Evolutionary conservation across 2,113 vertebrate species (phyloP), one percentile per base, ranked within the genome.

Genomic region (Cervus canadensis): DNA sequence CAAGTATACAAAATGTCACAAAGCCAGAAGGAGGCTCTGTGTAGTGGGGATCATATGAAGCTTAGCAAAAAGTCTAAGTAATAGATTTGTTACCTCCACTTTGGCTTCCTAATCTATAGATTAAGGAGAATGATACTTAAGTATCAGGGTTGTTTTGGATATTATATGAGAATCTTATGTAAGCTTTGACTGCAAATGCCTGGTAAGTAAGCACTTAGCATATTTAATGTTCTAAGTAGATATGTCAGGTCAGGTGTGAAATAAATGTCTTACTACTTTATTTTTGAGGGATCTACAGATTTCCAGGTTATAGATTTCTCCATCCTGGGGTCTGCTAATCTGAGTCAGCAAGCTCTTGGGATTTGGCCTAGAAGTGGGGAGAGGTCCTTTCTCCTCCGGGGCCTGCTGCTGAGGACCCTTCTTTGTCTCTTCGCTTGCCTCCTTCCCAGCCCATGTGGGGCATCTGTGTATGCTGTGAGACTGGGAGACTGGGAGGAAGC

Each of bases 91-190:
- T 85, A 59, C 15, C 9, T 89, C 67, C 17, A 89, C 7, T 89
- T 94, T 78, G 74, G n/a, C 45, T 93, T 96, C 15, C 3, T 84
- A 82, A 48, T 96, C 52, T 94, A 45, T 28, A 90, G 78, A 97
- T 87, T 76, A 40, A 83, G 9, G 21, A 91, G 19, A 76, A 17
- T 82, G 50, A 54, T 56, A 89, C 21, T 12, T 89, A 50, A 36
- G 19, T 91, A 13, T 56, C 7, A 92, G 45, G 19, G 3, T 82
- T 57, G 43, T 95, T 95, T 96, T 88, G 26, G 62, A 26, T 88
- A 74, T 89, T 92, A 54, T 25, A 5, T 84, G 50, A 87, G 14
- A 67, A 17, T 86, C 45, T 83, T 90, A 50, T 7, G 13, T 91
- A 86, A 84, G 67, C 17, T 86, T 3, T n/a, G 87, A 36, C 10